A percentile compares a stretch with the other conserved stretches of the same genome.
These are phyloP conservation scores for Sipunculus nudus DNA, from an alignment of 2,888 invertebrate species.

Conservation along the genomic window DNA sequence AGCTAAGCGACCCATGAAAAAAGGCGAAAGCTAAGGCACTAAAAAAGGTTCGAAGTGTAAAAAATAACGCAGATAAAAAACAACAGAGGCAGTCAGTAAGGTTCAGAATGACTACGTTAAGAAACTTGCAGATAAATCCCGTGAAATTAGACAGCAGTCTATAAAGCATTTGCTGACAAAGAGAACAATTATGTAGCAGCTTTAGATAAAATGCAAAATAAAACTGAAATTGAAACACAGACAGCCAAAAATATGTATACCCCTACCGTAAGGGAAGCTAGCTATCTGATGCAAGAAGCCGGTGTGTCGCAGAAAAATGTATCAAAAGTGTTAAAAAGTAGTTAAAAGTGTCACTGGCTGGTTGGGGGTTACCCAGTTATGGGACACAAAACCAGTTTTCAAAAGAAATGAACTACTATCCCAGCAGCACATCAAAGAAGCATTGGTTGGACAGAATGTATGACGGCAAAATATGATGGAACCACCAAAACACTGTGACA, in stretches of 20 bases:
- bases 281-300: neutral
- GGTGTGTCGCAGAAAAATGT: neutral
- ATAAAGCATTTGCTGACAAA: neutral
- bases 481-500: neutral
- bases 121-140: neutral
- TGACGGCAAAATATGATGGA: neutral
- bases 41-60: too few species aligned
- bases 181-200: neutral
- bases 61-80: too few species aligned
- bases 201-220: neutral
- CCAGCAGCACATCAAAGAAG: too few species aligned
- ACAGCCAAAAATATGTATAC: neutral
- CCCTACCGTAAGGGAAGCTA: too few species aligned
- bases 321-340: neutral
- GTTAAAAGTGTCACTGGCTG: neutral
- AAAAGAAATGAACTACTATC: too few species aligned
- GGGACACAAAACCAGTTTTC: neutral
- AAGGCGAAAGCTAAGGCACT: too few species aligned
- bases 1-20: neutral
- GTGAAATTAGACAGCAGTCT: neutral
- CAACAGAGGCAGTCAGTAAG: too few species aligned
- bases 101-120: neutral
- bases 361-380: neutral
- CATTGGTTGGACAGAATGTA: too few species aligned
- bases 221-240: neutral